These are phyloP conservation scores for Drosophila tanythrix DNA, from an alignment of 2,888 invertebrate species.

Conservation along the genomic window DNA sequence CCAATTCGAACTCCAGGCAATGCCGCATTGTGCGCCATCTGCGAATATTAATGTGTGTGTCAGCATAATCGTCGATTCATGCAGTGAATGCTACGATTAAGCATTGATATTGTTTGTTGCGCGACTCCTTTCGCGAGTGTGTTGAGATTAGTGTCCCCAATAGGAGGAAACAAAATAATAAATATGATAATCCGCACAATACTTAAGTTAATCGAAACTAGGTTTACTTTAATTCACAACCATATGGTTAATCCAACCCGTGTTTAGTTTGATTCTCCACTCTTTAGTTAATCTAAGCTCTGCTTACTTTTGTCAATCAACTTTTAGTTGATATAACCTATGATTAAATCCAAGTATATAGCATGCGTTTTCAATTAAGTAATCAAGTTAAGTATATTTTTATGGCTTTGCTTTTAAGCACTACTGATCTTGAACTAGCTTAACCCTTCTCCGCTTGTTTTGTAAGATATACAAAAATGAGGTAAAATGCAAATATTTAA, in stretches of 20 bases:
- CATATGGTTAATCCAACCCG: neutral
- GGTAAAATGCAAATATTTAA: neutral
- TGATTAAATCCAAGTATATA: neutral
- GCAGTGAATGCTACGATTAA: neutral
- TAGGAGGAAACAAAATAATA: neutral
- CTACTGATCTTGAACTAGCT: neutral
- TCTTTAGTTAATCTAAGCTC: neutral
- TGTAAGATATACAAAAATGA: neutral
- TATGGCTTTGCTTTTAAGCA: neutral
- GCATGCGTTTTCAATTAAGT: neutral
- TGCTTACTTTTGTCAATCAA: neutral
- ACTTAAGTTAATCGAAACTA: neutral
- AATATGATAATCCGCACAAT: neutral
- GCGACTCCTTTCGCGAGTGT: neutral
- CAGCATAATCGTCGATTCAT: neutral
- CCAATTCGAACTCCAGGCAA: slow-evolving; percentile 1
- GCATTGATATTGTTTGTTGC: neutral
- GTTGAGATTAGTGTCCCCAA: neutral
- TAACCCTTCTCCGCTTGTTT: neutral
- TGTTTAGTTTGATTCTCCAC: neutral
- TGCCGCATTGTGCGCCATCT: slow-evolving; percentile 3
- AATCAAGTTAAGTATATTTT: neutral
- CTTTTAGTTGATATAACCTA: neutral
- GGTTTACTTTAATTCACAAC: neutral
- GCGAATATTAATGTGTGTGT: slow-evolving; percentile 5